Base-by-base conservation (phyloP, 2,888 invertebrate genomes). In the Cephus runcator region DNA sequence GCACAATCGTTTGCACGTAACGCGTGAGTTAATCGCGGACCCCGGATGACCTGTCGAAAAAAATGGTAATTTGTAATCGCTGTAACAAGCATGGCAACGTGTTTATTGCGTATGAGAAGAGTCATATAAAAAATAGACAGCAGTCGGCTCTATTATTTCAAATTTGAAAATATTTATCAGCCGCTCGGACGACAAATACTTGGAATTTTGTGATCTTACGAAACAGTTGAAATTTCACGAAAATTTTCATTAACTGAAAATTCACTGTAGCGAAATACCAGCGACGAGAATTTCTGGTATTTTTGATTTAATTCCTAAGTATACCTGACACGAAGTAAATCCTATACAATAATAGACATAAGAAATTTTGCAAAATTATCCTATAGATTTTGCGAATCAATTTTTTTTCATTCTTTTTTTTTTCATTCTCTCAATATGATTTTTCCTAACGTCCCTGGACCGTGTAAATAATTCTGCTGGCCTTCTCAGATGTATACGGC, bases 41-140 rank as follows among this genome's bases (percentile, higher is more conserved):
- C 81, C 83, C 79, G 83, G 84, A 85, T 85, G 83, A 87, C 85
- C 83, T 79, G 83, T 83, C 81, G 82, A 85, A 85, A 87, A 84
- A 82, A 79, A 77, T 83, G 78, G 6, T 56, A 56, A 56, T 56
- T 56, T 23, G 1, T 56, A 15, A 23, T 56, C 56, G 0, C 56
- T 56, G 77, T 79, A 36, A 75, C 81, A 77, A 77, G 80, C 75
- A 80, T 76, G 56, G 1, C 23, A 23, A 56, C 56, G 56, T 23
- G 23, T 56, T 56, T 56, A 23, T 56, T 56, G 23, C 23, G 56
- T 23, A 23, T 15, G 56, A 56, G 15, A 23, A 15, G 12, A 12
- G 12, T 12, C 4, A 36, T 36, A 12, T 0, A 23, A 56, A 40
- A 15, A 15, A 15, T 40, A 15, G 40, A 40, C 15, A 4, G 15